phyloP scores from a whole-genome alignment of 2,113 vertebrate genomes.

The Neogobius melanostomus region DNA sequence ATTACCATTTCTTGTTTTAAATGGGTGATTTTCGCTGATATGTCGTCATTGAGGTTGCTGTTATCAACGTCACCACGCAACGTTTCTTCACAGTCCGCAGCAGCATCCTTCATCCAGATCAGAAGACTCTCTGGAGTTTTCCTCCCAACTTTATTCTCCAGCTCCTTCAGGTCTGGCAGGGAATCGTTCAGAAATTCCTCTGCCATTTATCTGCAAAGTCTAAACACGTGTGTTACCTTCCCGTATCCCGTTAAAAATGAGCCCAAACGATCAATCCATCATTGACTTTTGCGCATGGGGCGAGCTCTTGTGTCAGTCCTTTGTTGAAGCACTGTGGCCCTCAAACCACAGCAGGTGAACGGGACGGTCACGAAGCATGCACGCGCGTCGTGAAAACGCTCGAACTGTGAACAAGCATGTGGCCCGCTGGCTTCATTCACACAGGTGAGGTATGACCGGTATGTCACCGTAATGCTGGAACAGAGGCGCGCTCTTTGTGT shows the following conservation, averaged over 20 bases:
- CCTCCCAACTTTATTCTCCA: slow-evolving; percentile 83
- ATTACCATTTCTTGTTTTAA: slow-evolving; percentile 86
- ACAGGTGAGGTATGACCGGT: slow-evolving; percentile 27
- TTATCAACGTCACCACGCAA: slow-evolving; percentile 35
- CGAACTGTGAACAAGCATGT: slow-evolving; percentile 27
- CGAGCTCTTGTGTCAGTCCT: not conserved
- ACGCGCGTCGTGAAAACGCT: slow-evolving; percentile 29
- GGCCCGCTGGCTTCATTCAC: slow-evolving; percentile 31
- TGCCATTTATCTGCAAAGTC: slow-evolving; percentile 48
- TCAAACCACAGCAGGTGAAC: not conserved
- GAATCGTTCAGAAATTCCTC: slow-evolving; percentile 61
- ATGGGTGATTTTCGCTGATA: slow-evolving; percentile 79
- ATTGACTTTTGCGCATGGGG: not conserved
- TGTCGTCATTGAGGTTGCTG: slow-evolving; percentile 18
- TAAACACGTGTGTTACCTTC: not conserved
- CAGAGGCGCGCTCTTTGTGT: slow-evolving; percentile 41
- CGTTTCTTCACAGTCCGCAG: slow-evolving; percentile 44
- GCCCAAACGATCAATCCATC: slow-evolving; percentile 21
- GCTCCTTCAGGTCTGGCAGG: slow-evolving; percentile 77
- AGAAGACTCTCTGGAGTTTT: slow-evolving; percentile 82
- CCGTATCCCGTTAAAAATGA: not conserved
- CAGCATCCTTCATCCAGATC: slow-evolving; percentile 74
- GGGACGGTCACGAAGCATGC: not conserved
- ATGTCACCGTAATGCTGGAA: slow-evolving; percentile 40
- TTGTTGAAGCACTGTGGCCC: slow-evolving; percentile 5